Evolutionary conservation across 1,140 invertebrate species (phyloP).

Genomic region (Aphis craccivora): DNA sequence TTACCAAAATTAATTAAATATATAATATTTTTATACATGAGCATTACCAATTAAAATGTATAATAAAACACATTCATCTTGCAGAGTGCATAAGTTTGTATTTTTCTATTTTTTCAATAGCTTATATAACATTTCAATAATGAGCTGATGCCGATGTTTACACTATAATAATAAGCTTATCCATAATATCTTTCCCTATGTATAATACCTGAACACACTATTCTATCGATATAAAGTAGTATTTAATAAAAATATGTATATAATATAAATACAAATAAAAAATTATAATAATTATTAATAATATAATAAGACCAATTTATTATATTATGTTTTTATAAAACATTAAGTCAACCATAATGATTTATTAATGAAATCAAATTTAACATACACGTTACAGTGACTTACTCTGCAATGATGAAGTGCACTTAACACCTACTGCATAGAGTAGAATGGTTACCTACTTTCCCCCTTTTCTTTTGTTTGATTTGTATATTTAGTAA

Average conservation of each 20-base stretch:
- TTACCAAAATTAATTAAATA: not conserved
- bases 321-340: no score
- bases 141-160: accelerated
- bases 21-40: not conserved
- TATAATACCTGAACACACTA: no score
- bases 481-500: not conserved
- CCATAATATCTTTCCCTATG: no score
- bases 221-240: no score
- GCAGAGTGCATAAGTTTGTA: not conserved
- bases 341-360: no score
- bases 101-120: not conserved
- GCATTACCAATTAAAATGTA: not conserved
- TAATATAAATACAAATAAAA: no score
- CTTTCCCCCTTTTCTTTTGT: not conserved
- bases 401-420: not conserved
- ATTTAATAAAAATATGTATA: no score
- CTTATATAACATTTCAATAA: not conserved
- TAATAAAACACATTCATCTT: not conserved
- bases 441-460: not conserved
- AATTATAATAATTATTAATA: no score
- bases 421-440: not conserved
- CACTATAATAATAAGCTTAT: no score
- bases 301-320: no score
- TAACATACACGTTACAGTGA: not conserved
- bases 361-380: not conserved